A percentile compares a stretch with the other conserved stretches of the same genome.
phyloP scores from a whole-genome alignment of 2,113 vertebrate species.

The Porphyrio hochstetteri region DNA sequence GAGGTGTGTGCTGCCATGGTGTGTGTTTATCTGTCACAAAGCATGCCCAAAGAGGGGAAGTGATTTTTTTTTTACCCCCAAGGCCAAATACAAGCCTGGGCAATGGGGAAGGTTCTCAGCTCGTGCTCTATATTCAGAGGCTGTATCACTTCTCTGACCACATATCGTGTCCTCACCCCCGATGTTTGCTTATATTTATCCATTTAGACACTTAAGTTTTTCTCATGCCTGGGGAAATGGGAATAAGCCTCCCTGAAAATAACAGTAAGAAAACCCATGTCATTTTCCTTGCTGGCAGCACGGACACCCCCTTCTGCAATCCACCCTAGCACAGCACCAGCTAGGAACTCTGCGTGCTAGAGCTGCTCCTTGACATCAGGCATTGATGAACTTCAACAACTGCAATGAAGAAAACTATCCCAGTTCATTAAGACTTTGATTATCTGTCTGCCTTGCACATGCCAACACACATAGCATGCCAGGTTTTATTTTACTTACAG shows the following conservation, averaged over 20 bases:
- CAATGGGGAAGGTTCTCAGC: not conserved
- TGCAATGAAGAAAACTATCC: not conserved
- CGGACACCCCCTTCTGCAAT: not conserved
- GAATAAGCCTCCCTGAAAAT: not conserved
- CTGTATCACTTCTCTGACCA: not conserved
- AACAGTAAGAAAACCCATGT: accelerated
- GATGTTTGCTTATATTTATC: not conserved
- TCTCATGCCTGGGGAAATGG: not conserved
- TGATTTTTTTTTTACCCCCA: not conserved
- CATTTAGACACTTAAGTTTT: not conserved
- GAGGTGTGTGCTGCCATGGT: not conserved
- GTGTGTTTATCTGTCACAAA: not conserved
- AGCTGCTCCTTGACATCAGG: not conserved
- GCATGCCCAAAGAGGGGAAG: not conserved
- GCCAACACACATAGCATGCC: not conserved
- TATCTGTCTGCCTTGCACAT: not conserved
- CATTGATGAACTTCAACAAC: not conserved
- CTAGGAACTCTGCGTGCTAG: not conserved
- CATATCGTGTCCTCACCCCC: not conserved
- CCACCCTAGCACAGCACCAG: not conserved
- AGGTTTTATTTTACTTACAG: conserved; percentile 19
- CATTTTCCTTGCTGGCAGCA: not conserved
- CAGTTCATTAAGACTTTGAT: not conserved
- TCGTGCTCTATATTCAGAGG: not conserved
- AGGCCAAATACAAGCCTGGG: not conserved